Evolutionary conservation across 2,888 invertebrate species (phyloP).

Genomic region (Mythimna ferrago): DNA sequence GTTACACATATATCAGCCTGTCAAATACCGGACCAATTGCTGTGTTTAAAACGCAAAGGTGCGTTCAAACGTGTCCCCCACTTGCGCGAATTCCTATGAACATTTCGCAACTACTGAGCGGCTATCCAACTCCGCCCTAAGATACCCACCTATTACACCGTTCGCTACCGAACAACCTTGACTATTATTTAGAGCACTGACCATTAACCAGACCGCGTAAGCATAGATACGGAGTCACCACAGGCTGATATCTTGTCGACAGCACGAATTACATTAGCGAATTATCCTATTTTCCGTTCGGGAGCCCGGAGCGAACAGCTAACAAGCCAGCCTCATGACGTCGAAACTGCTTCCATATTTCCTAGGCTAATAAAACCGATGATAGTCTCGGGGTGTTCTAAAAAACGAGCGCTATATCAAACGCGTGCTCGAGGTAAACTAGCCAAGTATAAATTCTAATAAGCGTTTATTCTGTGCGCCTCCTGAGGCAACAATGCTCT

Average conservation of each 20-base stretch:
- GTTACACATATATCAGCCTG: slow-evolving; percentile 84
- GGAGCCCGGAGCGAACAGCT: slow-evolving; percentile 77
- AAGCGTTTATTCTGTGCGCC: slow-evolving; percentile 81
- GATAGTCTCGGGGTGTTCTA: slow-evolving; percentile 80
- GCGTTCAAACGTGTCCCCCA: slow-evolving; percentile 83
- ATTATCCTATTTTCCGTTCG: slow-evolving; percentile 84
- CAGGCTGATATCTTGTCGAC: slow-evolving; percentile 85
- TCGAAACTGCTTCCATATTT: slow-evolving; percentile 82
- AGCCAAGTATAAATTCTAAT: slow-evolving; percentile 86
- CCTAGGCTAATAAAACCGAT: slow-evolving; percentile 83
- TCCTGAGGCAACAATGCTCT: slow-evolving; percentile 86
- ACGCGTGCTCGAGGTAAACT: slow-evolving; percentile 72
- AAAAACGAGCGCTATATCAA: slow-evolving; percentile 82
- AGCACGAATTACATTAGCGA: slow-evolving; percentile 82
- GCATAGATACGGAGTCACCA: slow-evolving; percentile 82
- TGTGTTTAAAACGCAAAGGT: slow-evolving; percentile 79
- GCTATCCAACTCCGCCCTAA: slow-evolving; percentile 82
- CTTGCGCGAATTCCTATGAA: slow-evolving; percentile 78
- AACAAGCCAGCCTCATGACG: slow-evolving; percentile 80
- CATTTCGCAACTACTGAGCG: slow-evolving; percentile 78
- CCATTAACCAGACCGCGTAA: slow-evolving; percentile 79
- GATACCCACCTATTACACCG: slow-evolving; percentile 85
- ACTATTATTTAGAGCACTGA: slow-evolving; percentile 80
- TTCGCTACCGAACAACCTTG: slow-evolving; percentile 89
- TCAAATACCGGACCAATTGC: slow-evolving; percentile 88